Percentiles rank a stretch among this genome's conserved stretches.
Conservation (phyloP, 1,140 invertebrate genomes). For the Lepidurus packardi region DNA sequence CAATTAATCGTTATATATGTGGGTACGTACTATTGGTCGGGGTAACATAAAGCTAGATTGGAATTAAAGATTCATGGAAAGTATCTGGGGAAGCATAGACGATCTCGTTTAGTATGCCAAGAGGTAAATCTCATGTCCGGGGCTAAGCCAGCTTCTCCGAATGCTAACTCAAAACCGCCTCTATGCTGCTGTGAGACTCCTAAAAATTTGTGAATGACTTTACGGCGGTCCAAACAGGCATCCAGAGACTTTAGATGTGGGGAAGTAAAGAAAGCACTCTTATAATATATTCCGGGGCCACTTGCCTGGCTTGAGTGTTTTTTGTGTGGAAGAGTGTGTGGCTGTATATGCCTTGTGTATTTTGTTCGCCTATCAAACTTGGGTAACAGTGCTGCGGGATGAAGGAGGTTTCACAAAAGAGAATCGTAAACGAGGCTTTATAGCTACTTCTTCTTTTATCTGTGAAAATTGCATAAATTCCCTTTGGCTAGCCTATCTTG, state of each 20-base stretch:
- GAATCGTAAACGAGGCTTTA: constrained; percentile 19
- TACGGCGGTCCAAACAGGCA: not conserved
- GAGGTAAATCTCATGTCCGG: not conserved
- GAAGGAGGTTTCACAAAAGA: not conserved
- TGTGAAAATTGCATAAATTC: not conserved
- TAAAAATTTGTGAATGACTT: constrained; percentile 12
- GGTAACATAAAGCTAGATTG: not conserved
- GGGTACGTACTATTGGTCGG: not conserved
- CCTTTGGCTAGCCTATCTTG: not conserved
- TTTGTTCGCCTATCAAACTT: not conserved
- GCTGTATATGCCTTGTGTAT: constrained; percentile 5
- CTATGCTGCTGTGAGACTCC: not conserved
- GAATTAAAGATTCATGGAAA: constrained; percentile 3
- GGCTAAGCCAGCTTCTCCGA: not conserved
- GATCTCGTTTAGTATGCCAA: not conserved
- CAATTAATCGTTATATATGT: not conserved
- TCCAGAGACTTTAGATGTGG: not conserved
- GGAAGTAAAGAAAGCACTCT: not conserved
- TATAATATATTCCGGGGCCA: constrained; percentile 4
- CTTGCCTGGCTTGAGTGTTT: constrained; percentile 1
- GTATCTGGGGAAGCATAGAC: not conserved
- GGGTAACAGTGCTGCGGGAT: not conserved
- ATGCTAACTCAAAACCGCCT: not conserved
- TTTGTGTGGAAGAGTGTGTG: not conserved
- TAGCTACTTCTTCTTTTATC: not conserved